Evolutionary conservation across 2,113 vertebrate species (phyloP), one percentile per base, ranked within the genome.

Genomic region (Callaeas wilsoni): DNA sequence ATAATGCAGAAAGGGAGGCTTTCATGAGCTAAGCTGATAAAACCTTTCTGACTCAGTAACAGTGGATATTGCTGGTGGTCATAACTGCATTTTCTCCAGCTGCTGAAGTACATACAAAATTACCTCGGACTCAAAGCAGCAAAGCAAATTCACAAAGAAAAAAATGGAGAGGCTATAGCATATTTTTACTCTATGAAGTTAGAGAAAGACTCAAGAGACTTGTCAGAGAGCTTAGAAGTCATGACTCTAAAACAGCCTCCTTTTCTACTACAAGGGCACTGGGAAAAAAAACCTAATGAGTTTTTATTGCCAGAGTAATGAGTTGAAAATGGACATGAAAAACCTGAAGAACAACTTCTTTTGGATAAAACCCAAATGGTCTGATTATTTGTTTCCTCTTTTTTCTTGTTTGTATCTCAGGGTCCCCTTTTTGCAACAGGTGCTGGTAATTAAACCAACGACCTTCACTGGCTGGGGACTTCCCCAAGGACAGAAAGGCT

Each of bases 21-120:
- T 96, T 91, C n/a, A 35, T 57, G 87, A 79, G 50, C 69, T 89
- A 84, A 93, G 82, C 67, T 94, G 87, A 87, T 94, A 87, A 94
- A 93, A 88, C 71, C 93, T 83, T 89, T 93, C 81, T 88, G 93
- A 73, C 57, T 89, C 62, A 30, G 55, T 67, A 74, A 32, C 13
- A 63, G 35, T 68, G 55, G 53, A 78, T 95, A 91, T 76, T 96
- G 84, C 78, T 91, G 67, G 75, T 73, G 78, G 77, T 77, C 78
- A 59, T 91, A 89, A 88, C 71, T 83, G 67, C 55, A 74, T 94
- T 95, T 94, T 87, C 63, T 93, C 55, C 50, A 67, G 10, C 55
- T 69, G 41, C 75, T 90, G 37, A 93, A 94, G 42, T 73, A 85
- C 46, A 35, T 47, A 62, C 42, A 81, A 73, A 90, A 74, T 42